Conservation (phyloP, 2,888 invertebrate genomes). For the Magallana nippona region DNA sequence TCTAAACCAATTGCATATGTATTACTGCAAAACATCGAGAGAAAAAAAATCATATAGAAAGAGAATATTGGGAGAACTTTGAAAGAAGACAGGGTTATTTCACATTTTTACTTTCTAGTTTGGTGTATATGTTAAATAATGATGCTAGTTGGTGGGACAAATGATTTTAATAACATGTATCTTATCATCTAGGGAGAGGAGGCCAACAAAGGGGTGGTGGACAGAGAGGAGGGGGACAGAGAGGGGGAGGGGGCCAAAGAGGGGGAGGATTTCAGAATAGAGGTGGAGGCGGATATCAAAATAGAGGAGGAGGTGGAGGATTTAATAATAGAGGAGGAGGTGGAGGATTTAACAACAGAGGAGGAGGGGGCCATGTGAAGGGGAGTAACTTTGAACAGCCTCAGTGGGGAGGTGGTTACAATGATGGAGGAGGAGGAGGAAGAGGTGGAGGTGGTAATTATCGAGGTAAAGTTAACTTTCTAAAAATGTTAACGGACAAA, state of each 20-base stretch:
- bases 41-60: too few species aligned
- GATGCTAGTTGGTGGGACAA: too few species aligned
- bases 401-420: background rate
- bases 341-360: too few species aligned
- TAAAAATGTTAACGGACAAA: background rate
- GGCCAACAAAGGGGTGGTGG: conserved; percentile 47
- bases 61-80: too few species aligned
- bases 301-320: conserved; percentile 42
- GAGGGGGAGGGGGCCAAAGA: conserved; percentile 45
- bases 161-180: too few species aligned
- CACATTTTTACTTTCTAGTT: too few species aligned
- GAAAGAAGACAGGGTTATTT: too few species aligned
- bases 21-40: too few species aligned
- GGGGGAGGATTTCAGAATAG: conserved; percentile 34
- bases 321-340: conserved; percentile 21
- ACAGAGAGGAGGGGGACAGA: conserved; percentile 46
- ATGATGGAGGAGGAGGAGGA: background rate
- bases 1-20: too few species aligned
- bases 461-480: background rate
- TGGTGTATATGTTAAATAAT: too few species aligned
- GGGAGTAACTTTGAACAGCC: background rate
- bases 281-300: conserved; percentile 48
- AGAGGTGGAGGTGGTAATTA: background rate
- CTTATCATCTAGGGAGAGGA: background rate
- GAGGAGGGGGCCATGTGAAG: conserved; percentile 29